phyloP scores from a whole-genome alignment of 2,888 invertebrate genomes.

The Teleiodes luculella region DNA sequence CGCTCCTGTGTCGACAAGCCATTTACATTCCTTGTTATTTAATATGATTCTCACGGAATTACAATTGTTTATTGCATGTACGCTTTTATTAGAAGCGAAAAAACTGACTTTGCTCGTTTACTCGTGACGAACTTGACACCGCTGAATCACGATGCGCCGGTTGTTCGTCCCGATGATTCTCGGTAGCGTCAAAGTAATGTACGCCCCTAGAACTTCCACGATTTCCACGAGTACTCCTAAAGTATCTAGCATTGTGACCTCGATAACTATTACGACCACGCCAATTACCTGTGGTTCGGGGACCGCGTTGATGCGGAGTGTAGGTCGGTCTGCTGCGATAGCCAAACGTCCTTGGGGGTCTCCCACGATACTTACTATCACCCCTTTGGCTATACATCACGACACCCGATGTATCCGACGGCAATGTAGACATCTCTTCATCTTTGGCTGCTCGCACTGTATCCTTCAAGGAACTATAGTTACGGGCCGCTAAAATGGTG shows the following conservation, averaged over 20 bases:
- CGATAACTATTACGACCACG: not conserved
- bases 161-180: not conserved
- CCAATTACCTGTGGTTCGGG: not conserved
- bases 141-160: no score
- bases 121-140: not conserved
- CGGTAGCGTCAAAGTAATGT: not conserved
- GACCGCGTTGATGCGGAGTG: not conserved
- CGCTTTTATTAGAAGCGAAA: not conserved
- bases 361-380: not conserved
- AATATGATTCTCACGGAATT: not conserved
- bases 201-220: not conserved
- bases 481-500: conserved; percentile 11
- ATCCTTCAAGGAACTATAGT: conserved; percentile 12
- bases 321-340: not conserved
- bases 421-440: not conserved
- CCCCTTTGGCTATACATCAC: not conserved
- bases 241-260: not conserved
- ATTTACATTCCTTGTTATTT: not conserved
- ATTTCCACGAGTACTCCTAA: not conserved
- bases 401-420: not conserved
- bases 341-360: not conserved
- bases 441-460: conserved; percentile 6
- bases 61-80: not conserved
- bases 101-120: not conserved
- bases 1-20: not conserved